Percentiles rank a stretch among this genome's conserved stretches.
Conservation (phyloP, 1,140 invertebrate species). For the Metopolophium dirhodum region DNA sequence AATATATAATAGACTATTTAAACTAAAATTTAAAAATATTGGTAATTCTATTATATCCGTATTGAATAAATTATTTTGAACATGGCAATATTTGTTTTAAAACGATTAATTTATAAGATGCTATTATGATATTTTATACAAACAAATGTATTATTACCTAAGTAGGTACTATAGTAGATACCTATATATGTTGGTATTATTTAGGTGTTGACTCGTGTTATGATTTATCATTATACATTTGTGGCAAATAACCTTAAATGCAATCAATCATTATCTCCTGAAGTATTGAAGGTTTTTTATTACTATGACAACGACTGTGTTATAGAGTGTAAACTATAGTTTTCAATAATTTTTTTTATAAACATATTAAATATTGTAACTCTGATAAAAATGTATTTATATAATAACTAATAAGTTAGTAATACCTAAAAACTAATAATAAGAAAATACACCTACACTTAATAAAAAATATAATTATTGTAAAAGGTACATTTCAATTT, state of each 20-base stretch:
- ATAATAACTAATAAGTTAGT: no score
- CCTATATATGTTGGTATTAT: background rate
- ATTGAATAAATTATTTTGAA: background rate
- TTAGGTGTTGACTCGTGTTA: background rate
- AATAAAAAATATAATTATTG: no score
- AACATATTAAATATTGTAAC: background rate
- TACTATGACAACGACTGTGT: background rate
- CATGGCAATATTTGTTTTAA: background rate
- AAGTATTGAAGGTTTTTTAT: slow-evolving; percentile 15
- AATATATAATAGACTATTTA: background rate
- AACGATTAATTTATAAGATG: background rate
- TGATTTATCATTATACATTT: background rate
- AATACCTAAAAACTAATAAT: no score
- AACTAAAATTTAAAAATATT: no score
- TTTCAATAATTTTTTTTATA: background rate
- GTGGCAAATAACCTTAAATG: background rate
- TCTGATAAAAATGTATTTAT: no score
- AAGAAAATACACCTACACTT: no score
- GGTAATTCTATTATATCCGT: background rate
- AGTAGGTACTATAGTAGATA: background rate
- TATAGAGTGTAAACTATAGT: background rate
- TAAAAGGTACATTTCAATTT: no score
- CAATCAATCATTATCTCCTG: slow-evolving; percentile 3
- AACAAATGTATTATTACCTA: background rate
- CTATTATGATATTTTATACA: background rate